phyloP scores from a whole-genome alignment of 2,113 vertebrate genomes.

The Tricholaema leucomelas region DNA sequence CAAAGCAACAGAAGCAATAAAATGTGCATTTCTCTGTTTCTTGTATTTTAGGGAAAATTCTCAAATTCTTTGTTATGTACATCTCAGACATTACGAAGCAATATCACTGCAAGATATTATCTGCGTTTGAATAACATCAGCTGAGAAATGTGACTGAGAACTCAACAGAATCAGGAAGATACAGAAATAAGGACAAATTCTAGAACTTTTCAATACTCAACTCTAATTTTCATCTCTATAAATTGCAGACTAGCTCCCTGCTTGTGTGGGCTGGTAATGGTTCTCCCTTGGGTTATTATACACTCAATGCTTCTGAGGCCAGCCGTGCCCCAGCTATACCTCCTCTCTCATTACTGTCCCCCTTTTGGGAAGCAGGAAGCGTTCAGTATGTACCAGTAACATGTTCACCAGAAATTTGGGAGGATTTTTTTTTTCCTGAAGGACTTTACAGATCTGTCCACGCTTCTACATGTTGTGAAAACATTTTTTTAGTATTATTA shows the following conservation, averaged over 20 bases:
- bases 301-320: not conserved
- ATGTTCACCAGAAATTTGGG: not conserved
- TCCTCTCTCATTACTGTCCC: not conserved
- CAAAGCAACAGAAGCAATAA: not conserved
- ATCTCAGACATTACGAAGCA: not conserved
- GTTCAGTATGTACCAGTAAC: not conserved
- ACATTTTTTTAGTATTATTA: not conserved
- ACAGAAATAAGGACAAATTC: not conserved
- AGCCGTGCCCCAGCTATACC: not conserved
- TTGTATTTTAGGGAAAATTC: not conserved
- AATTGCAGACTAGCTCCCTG: not conserved
- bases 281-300: not conserved
- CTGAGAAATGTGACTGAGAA: not conserved
- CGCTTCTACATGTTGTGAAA: rapidly evolving
- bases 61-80: not conserved
- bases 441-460: not conserved
- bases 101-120: not conserved
- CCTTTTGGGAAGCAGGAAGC: not conserved
- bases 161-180: not conserved
- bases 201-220: not conserved
- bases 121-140: not conserved
- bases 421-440: not conserved
- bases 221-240: not conserved
- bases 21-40: constrained; percentile 5
- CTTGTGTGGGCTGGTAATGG: not conserved